A percentile compares a stretch with the other conserved stretches of the same genome.
Evolutionary conservation across 2,113 vertebrate species (phyloP).

Genomic region (Anolis carolinensis): DNA sequence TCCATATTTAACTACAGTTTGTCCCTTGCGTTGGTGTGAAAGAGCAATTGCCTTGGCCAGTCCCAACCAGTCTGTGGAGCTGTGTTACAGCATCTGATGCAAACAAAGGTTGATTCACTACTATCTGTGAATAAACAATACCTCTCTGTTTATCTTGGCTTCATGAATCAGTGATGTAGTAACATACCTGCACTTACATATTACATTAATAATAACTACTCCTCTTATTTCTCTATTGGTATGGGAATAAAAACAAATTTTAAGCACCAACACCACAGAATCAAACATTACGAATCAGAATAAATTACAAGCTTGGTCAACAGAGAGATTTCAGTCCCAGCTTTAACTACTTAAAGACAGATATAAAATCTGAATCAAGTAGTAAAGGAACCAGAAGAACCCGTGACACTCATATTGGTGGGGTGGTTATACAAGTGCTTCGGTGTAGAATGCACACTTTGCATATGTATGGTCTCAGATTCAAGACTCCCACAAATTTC

Average conservation of each 20-base stretch:
- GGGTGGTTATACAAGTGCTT: neutral
- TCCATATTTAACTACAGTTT: neutral
- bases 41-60: neutral
- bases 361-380: neutral
- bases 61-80: neutral
- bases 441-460: neutral
- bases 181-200: neutral
- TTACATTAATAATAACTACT: neutral
- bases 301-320: neutral
- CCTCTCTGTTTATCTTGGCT: neutral
- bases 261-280: neutral
- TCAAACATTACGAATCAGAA: neutral
- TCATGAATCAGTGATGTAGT: neutral
- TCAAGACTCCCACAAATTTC: neutral
- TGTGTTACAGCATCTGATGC: neutral
- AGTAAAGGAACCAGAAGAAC: neutral
- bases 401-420: neutral
- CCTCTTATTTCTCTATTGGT: neutral
- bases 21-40: neutral
- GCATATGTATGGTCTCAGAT: no score
- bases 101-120: constrained; percentile 6
- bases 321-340: neutral
- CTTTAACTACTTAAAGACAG: neutral
- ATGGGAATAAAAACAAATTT: neutral
- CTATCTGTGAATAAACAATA: neutral